These are phyloP conservation scores for Euzetes globulus DNA, from an alignment of 2,888 invertebrate species.

Conservation along the genomic window DNA sequence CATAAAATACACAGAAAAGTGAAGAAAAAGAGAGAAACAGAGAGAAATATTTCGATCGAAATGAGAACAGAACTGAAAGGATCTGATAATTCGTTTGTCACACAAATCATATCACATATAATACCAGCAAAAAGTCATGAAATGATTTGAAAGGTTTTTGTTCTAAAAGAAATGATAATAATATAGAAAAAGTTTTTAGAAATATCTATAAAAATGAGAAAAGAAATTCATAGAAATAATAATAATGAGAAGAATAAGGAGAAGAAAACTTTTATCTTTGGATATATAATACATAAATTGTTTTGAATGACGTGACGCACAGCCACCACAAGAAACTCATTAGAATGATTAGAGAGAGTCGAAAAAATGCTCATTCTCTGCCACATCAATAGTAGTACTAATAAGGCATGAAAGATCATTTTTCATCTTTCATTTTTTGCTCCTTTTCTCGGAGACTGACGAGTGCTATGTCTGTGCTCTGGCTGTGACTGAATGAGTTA, in stretches of 20 bases:
- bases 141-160: background rate
- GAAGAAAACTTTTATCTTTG: background rate
- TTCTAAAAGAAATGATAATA: background rate
- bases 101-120: background rate
- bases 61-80: background rate
- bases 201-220: background rate
- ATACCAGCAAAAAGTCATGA: background rate
- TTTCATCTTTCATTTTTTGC: slow-evolving; percentile 2
- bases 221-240: background rate
- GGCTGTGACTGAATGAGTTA: background rate
- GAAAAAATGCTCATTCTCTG: background rate
- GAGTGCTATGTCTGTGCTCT: background rate
- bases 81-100: background rate
- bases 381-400: slow-evolving; percentile 20
- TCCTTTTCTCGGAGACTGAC: background rate
- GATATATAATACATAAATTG: background rate
- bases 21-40: background rate
- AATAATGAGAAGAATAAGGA: too few relatives aligned
- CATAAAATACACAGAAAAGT: background rate
- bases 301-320: slow-evolving; percentile 14
- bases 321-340: slow-evolving; percentile 16
- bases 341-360: slow-evolving; percentile 3
- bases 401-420: slow-evolving; percentile 26
- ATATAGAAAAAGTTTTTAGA: background rate
- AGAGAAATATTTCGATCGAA: background rate